Evolutionary conservation across 2,113 vertebrate species (phyloP).

Genomic region (Poicephalus gulielmi): DNA sequence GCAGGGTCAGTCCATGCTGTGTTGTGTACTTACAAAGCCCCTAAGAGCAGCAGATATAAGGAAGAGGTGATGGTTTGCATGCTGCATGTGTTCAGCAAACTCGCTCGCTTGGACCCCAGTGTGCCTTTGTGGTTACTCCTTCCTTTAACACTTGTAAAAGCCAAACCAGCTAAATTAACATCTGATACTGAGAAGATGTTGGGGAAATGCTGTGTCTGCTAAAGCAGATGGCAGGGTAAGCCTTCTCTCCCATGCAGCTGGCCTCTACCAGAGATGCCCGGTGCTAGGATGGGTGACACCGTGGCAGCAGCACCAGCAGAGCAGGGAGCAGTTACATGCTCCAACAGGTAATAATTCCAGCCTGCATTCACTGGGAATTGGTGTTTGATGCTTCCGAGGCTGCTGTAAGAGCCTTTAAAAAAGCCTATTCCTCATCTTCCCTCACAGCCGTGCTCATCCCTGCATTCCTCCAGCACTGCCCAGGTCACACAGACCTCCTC

Average conservation of each 20-base stretch:
- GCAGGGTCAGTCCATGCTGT: rapidly evolving
- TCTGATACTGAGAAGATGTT: background rate
- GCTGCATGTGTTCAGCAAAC: background rate
- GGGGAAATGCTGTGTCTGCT: background rate
- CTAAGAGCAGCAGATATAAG: background rate
- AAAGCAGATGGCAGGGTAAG: background rate
- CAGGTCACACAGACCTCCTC: conserved; percentile 16
- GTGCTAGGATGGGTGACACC: rapidly evolving
- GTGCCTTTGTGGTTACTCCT: background rate
- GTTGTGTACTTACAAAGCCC: background rate
- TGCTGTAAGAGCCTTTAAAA: background rate
- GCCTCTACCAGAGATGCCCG: background rate
- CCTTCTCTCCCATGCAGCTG: rapidly evolving
- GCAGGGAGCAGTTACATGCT: rapidly evolving
- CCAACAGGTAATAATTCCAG: background rate
- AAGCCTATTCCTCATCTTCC: rapidly evolving
- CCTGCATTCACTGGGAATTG: background rate
- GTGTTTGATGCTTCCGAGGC: background rate
- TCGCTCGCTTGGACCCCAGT: rapidly evolving
- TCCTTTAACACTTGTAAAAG: background rate
- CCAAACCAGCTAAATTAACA: background rate
- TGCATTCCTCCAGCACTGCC: background rate
- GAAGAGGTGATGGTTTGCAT: background rate
- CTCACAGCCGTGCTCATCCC: background rate
- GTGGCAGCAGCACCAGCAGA: background rate